These are phyloP conservation scores for Brachyopa scutellaris DNA, from an alignment of 2,888 invertebrate species.

Conservation along the genomic window DNA sequence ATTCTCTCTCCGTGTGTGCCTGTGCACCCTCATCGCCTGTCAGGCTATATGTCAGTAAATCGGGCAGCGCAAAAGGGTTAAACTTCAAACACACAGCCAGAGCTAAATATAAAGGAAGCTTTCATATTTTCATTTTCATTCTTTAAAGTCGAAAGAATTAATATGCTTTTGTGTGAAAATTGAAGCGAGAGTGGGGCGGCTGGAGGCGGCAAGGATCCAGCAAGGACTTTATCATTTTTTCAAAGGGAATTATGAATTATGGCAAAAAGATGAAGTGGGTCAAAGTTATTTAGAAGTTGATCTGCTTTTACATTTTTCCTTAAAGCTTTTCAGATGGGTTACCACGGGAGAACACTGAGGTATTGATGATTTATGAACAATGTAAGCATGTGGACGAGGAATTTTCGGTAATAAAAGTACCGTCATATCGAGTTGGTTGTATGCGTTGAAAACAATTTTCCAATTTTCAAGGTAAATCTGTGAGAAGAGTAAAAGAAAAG, in stretches of 20 bases:
- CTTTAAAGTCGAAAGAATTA: slow-evolving; percentile 7
- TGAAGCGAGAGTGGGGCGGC: background rate
- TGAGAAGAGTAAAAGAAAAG: too few relatives aligned
- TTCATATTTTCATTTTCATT: background rate
- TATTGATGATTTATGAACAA: slow-evolving; percentile 12
- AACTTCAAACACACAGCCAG: background rate
- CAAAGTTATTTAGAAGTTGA: slow-evolving; percentile 43
- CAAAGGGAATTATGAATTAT: slow-evolving; percentile 24
- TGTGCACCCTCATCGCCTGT: slow-evolving; percentile 29
- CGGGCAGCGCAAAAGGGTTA: slow-evolving; percentile 12
- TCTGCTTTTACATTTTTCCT: slow-evolving; percentile 11
- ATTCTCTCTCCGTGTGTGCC: too few relatives aligned
- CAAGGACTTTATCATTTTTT: slow-evolving; percentile 26
- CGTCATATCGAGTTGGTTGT: too few relatives aligned
- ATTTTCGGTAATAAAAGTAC: too few relatives aligned
- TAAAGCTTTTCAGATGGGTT: background rate
- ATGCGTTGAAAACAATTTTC: too few relatives aligned
- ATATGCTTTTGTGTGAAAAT: slow-evolving; percentile 33
- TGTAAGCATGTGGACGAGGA: too few relatives aligned
- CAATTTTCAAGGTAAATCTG: too few relatives aligned
- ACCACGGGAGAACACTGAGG: too few relatives aligned
- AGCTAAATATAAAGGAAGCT: slow-evolving; percentile 18
- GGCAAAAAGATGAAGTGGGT: slow-evolving; percentile 28
- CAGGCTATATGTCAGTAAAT: slow-evolving; percentile 30
- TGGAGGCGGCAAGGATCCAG: background rate